Evolutionary conservation across 2,113 vertebrate genomes (phyloP), one percentile per base, ranked within the genome.

Genomic region (Charadrius vociferus): DNA sequence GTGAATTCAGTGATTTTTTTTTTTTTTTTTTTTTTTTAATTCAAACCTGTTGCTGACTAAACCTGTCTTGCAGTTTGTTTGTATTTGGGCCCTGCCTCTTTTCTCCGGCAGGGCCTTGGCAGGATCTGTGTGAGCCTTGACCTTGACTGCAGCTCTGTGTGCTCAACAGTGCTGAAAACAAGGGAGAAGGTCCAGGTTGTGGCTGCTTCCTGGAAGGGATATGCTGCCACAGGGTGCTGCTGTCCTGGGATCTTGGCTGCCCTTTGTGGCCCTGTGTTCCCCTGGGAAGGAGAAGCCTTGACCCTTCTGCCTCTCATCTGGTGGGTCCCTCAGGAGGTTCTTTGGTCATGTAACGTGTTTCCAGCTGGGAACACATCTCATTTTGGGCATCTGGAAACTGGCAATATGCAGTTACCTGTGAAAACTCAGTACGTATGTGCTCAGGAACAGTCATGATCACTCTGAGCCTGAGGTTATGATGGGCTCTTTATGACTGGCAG

Each of bases 151-250:
- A 26, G 45, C 15, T 86, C 63, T 73, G 21, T 10, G 26, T 0
- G 0, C 41, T 85, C 30, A 12, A 26, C 30, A 30, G 41, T 16
- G 80, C 37, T 1, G 4, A 68, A 65, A 75, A 26, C 30, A 16
- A 58, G 36, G 18, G 32, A 58, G 88, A 65, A 61, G 12, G 63
- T 53, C 59, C 32, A 18, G 59, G 72, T 66, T 53, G 49, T 41
- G 53, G 36, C 50, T 84, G 41, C 26, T 75, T 29, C 13, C 37
- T 68, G 45, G 27, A 18, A 82, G 32, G 62, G 62, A 74, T 43
- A 12, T 2, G 2, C 26, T 71, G 22, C 36, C 50, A 12, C 12
- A 19, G 59, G 34, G 9, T 0, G 0, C 50, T 79, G 32, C 56
- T 72, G 14, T 43, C 30, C 41, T 37, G 47, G 37, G 37, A 22